Evolutionary conservation across 2,888 invertebrate genomes (phyloP).

Genomic region (Ypsolopha sequella): DNA sequence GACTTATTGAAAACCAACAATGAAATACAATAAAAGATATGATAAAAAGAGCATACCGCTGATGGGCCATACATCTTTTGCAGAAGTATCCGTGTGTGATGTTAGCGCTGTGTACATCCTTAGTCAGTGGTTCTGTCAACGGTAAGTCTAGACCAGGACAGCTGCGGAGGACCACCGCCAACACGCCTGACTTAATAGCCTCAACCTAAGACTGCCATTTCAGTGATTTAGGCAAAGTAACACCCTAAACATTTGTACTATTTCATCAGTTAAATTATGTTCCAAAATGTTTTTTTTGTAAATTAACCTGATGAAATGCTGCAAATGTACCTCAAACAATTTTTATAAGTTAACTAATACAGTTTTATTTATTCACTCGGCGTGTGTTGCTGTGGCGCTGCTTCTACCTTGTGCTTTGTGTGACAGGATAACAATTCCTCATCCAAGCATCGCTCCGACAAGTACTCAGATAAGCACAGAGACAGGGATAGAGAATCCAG

Average conservation of each 20-base stretch:
- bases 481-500: conserved; percentile 48
- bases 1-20: conserved; percentile 19
- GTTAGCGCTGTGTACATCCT: conserved; percentile 76
- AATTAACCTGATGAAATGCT: conserved; percentile 37
- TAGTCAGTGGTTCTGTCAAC: conserved; percentile 72
- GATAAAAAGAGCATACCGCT: conserved; percentile 61
- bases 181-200: conserved; percentile 28
- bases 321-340: conserved; percentile 40
- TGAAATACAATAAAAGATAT: conserved; percentile 23
- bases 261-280: conserved; percentile 29
- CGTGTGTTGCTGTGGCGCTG: conserved; percentile 72
- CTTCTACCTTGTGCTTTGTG: conserved; percentile 73
- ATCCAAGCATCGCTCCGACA: conserved; percentile 68
- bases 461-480: conserved; percentile 68
- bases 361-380: conserved; percentile 68
- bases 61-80: conserved; percentile 84
- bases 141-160: conserved; percentile 76
- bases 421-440: conserved; percentile 71
- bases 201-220: conserved; percentile 26
- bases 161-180: conserved; percentile 42
- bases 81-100: conserved; percentile 81
- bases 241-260: conserved; percentile 37
- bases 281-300: background rate
- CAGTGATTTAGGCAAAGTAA: conserved; percentile 46
- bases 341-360: conserved; percentile 59